A percentile compares a stretch with the other conserved stretches of the same genome.
Conservation (phyloP, 64 coral and sea anemone species). For the Orbicella faveolata region DNA sequence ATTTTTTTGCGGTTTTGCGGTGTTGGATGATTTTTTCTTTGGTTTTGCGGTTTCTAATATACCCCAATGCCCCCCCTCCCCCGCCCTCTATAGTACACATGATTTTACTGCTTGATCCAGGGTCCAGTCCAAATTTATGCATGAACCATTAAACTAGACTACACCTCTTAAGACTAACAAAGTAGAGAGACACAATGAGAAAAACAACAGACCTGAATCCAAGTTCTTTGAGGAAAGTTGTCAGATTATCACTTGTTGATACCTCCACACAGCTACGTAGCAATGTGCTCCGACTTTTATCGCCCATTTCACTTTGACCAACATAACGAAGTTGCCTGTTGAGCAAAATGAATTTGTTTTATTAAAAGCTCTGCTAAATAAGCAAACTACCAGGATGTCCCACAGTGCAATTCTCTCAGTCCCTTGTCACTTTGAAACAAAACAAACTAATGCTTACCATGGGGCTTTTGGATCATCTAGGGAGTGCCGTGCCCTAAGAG, state of each 20-base stretch:
- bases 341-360: not conserved
- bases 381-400: too few relatives aligned
- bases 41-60: too few relatives aligned
- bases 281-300: conserved; percentile 91
- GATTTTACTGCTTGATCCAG: too few relatives aligned
- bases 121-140: too few relatives aligned
- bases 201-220: conserved; percentile 64
- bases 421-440: too few relatives aligned
- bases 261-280: conserved; percentile 91
- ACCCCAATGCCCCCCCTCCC: too few relatives aligned
- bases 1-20: too few relatives aligned
- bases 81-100: too few relatives aligned
- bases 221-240: conserved; percentile 88
- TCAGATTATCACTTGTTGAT: conserved; percentile 86
- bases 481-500: conserved; percentile 85
- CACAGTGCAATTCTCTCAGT: too few relatives aligned
- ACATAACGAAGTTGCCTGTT: conserved; percentile 91
- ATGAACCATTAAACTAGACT: too few relatives aligned
- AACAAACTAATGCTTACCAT: conserved; percentile 53
- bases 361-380: too few relatives aligned
- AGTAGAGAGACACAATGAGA: not conserved
- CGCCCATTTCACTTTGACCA: conserved; percentile 94
- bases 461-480: conserved; percentile 76
- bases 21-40: too few relatives aligned
- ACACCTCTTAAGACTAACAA: not conserved